phyloP scores from a whole-genome alignment of 2,797 vertebrate species.

The Hapalemur alaotrensis region DNA sequence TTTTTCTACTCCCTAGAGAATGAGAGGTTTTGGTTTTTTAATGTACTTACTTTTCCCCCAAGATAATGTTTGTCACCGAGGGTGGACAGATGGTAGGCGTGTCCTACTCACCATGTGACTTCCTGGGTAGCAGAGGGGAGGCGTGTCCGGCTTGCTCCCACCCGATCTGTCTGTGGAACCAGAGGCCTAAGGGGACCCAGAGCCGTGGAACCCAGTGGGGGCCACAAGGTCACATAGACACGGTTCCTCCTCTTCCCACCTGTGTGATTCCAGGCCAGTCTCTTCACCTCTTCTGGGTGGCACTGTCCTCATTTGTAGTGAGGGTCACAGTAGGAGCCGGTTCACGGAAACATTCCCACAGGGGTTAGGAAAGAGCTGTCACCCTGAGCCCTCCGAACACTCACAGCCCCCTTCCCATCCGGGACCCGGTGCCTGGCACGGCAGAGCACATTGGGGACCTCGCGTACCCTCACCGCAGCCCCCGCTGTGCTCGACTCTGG shows the following conservation, averaged over 20 bases:
- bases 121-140: not conserved
- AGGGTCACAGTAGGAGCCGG: rapidly evolving
- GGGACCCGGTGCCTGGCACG: not conserved
- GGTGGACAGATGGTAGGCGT: not conserved
- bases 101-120: not conserved
- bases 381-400: not conserved
- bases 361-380: not conserved
- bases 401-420: not conserved
- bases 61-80: not conserved
- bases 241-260: rapidly evolving
- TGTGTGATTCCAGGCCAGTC: rapidly evolving
- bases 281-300: not conserved
- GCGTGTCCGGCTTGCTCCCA: not conserved
- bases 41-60: not conserved
- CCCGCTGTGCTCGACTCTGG: rapidly evolving
- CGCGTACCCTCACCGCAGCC: too few relatives aligned
- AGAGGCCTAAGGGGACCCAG: not conserved
- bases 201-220: not conserved
- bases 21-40: not conserved
- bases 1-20: not conserved
- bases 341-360: too few relatives aligned
- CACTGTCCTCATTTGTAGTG: not conserved
- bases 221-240: not conserved
- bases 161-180: not conserved
- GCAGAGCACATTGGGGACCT: not conserved